phyloP scores from a whole-genome alignment of 2,888 invertebrate species.

The Ochropleura leucogaster region DNA sequence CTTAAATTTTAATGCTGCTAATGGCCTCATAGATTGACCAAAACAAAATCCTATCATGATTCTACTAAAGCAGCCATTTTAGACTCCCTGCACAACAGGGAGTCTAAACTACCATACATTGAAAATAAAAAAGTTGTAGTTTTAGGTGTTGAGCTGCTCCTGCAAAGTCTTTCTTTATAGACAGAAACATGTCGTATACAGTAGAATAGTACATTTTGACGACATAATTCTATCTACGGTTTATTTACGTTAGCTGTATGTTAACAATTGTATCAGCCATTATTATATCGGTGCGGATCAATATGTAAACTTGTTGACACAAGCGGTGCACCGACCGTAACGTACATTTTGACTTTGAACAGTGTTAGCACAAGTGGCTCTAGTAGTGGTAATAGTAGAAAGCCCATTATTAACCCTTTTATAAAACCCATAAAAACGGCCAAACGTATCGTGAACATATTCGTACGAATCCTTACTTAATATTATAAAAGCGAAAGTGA shows the following conservation, averaged over 20 bases:
- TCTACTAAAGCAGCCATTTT: no score
- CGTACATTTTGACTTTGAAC: background rate
- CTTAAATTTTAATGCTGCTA: no score
- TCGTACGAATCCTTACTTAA: no score
- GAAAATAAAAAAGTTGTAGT: no score
- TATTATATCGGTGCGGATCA: background rate
- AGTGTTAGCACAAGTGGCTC: constrained; percentile 10
- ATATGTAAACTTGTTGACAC: background rate
- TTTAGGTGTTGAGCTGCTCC: background rate
- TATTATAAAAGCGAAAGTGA: no score
- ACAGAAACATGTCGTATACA: background rate
- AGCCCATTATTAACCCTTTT: background rate
- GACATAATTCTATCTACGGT: background rate
- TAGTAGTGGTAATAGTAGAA: no score
- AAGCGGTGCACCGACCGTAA: background rate
- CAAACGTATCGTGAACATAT: constrained; percentile 15
- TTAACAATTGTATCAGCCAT: background rate
- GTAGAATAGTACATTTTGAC: background rate
- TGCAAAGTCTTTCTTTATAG: background rate
- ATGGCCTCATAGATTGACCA: no score
- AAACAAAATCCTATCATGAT: no score
- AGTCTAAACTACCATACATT: background rate
- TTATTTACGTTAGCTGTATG: background rate
- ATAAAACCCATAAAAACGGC: constrained; percentile 16
- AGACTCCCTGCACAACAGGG: background rate